Base-by-base conservation (phyloP, 2,113 vertebrate species). In the Alosa alosa region DNA sequence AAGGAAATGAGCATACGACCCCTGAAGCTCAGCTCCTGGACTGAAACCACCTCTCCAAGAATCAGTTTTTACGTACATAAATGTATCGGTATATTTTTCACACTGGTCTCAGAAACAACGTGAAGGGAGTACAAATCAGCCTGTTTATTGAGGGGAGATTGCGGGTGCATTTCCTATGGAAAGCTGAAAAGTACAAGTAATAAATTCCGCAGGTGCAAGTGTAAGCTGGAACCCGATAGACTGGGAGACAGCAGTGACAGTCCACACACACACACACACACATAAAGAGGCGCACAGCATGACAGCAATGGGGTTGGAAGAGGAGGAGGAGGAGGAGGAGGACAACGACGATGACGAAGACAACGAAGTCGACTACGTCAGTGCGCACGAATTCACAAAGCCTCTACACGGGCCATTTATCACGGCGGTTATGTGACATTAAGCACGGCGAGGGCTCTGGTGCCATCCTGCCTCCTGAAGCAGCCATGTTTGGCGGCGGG, bases 121-220 rank as follows among this genome's bases (percentile, higher is more conserved):
- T 68, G 64, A 31, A 6, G n/a, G 25, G n/a, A 6, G 1, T 10
- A 68, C 7, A 25, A 68, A 68, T 68, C 64, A 68, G n/a, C n/a
- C 60, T n/a, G 64, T 13, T 11, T 6, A 11, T 9, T 25, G 64
- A 68, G 72, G 13, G 36, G 31, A 36, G 72, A 78, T 78, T 72
- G 72, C 2, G 72, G 72, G 13, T 86, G 83, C 86, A 86, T 87
- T 88, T 91, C 93, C 89, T 88, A 78, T 83, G 91, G 88, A 87
- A 88, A 87, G 88, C 88, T 75, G 92, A 90, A 92, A 94, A 93
- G 91, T 89, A 91, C 87, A 87, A 52, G 89, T 91, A 87, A 90
- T 93, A 92, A 94, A 94, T 92, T 92, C 90, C 83, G 85, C 86
- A 78, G 55, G 90, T 92, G 93, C 92, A 91, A 89, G 91, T 93